Percentiles rank a stretch among this genome's conserved stretches.
These are phyloP conservation scores for Hanleya hanleyi DNA, from an alignment of 2,888 invertebrate genomes.

Conservation along the genomic window DNA sequence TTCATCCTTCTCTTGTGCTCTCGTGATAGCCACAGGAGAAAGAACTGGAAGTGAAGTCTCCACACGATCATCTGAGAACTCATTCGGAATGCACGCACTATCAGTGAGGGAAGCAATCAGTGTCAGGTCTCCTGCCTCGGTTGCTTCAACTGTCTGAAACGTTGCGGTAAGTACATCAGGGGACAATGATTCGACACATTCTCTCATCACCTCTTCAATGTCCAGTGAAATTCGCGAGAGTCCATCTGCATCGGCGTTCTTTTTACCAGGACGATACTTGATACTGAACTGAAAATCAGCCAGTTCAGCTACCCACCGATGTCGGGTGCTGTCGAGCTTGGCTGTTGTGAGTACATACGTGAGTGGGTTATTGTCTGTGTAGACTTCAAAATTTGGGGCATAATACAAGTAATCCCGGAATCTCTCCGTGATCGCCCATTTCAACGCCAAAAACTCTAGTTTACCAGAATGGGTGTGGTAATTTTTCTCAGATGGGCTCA, in stretches of 20 bases:
- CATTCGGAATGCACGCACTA: too few relatives aligned
- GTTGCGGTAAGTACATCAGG: background rate
- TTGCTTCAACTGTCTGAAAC: background rate
- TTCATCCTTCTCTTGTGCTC: background rate
- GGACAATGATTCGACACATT: conserved; percentile 7
- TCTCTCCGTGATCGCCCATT: conserved; percentile 22
- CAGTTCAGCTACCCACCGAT: conserved; percentile 13
- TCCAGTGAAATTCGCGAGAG: conserved; percentile 23
- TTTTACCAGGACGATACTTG: conserved; percentile 15
- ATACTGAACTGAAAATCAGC: conserved; percentile 15
- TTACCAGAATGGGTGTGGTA: conserved; percentile 16
- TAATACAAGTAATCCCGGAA: conserved; percentile 29
- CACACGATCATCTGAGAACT: too few relatives aligned
- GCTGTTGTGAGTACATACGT: conserved; percentile 15
- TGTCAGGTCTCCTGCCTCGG: background rate
- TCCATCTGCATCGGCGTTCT: conserved; percentile 16
- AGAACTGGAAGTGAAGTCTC: background rate
- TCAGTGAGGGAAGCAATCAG: background rate
- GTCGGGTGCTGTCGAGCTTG: conserved; percentile 11
- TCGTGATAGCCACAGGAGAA: background rate
- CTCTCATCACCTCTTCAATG: conserved; percentile 11
- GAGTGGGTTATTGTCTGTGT: conserved; percentile 23
- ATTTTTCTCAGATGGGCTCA: conserved; percentile 10
- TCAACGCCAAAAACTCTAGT: conserved; percentile 23
- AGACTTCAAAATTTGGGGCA: conserved; percentile 10